Evolutionary conservation across 2,888 invertebrate species (phyloP).

Genomic region (Atethmia centrago): DNA sequence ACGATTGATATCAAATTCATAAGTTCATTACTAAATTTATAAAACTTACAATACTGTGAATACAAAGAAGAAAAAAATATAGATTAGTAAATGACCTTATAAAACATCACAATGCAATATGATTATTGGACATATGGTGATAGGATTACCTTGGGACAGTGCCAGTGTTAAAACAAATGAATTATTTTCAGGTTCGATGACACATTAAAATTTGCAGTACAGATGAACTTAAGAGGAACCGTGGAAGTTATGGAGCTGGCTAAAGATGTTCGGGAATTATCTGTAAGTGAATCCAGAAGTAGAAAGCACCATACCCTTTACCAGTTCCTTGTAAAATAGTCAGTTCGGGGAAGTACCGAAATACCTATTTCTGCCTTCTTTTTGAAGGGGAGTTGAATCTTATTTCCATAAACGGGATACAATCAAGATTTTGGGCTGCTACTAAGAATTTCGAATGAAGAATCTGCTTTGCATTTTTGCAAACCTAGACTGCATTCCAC

Average conservation of each 20-base stretch:
- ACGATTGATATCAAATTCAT: no score
- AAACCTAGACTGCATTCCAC: no score
- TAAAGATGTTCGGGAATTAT: slow-evolving; percentile 87
- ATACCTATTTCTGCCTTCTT: not conserved
- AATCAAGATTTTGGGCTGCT: not conserved
- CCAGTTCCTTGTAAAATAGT: not conserved
- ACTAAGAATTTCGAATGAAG: not conserved
- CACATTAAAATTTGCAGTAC: slow-evolving; percentile 91
- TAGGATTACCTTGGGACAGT: no score
- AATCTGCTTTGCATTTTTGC: not conserved
- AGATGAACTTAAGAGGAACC: slow-evolving; percentile 92
- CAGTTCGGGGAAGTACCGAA: not conserved
- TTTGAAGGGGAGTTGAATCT: not conserved
- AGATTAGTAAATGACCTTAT: no score
- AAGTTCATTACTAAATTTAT: no score
- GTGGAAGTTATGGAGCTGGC: slow-evolving; percentile 92
- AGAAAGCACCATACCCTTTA: not conserved
- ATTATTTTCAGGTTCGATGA: slow-evolving; percentile 93
- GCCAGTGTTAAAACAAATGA: not conserved
- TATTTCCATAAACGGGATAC: not conserved
- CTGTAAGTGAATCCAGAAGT: slow-evolving; percentile 91
- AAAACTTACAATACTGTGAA: no score
- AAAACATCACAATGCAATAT: no score
- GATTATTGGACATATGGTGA: no score
- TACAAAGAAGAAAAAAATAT: no score